These are phyloP conservation scores for Hypanus sabinus DNA, from an alignment of 2,113 vertebrate species.

Conservation along the genomic window DNA sequence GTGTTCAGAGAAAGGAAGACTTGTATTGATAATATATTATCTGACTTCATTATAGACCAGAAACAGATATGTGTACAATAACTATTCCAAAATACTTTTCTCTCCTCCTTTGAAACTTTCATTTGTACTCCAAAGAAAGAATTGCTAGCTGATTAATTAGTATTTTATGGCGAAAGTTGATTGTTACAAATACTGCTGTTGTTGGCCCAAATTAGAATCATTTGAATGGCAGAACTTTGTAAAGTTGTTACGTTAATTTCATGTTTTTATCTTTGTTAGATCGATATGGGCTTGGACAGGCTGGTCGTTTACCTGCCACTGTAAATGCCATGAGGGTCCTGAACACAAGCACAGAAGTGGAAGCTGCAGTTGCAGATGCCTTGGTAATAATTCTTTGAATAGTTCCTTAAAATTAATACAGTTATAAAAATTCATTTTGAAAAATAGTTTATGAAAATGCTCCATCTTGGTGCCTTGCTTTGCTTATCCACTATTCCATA, in stretches of 20 bases:
- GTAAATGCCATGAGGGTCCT: slow-evolving; percentile 89
- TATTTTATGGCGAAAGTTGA: neutral
- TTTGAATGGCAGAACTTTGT: neutral
- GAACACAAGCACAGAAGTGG: slow-evolving; percentile 91
- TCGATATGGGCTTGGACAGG: slow-evolving; percentile 87
- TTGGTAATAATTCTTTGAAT: slow-evolving; percentile 67
- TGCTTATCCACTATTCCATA: neutral
- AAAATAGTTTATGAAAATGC: neutral
- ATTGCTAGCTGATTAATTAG: neutral
- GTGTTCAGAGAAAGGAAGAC: too few species aligned
- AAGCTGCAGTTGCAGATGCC: slow-evolving; percentile 92
- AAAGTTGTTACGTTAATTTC: neutral
- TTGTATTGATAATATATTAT: too few species aligned
- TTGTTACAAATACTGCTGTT: neutral
- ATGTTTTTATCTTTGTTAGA: slow-evolving; percentile 62
- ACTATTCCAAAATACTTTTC: neutral
- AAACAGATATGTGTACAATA: neutral
- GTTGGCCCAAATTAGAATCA: neutral
- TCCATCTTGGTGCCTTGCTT: too few species aligned
- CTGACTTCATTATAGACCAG: neutral
- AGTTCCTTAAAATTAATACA: slow-evolving; percentile 43
- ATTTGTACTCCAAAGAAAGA: neutral
- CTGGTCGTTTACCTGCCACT: slow-evolving; percentile 83
- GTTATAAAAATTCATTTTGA: neutral
- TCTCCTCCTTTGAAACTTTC: neutral